A percentile compares a stretch with the other conserved stretches of the same genome.
Evolutionary conservation across 2,113 vertebrate genomes (phyloP).

Genomic region (Bucco capensis): DNA sequence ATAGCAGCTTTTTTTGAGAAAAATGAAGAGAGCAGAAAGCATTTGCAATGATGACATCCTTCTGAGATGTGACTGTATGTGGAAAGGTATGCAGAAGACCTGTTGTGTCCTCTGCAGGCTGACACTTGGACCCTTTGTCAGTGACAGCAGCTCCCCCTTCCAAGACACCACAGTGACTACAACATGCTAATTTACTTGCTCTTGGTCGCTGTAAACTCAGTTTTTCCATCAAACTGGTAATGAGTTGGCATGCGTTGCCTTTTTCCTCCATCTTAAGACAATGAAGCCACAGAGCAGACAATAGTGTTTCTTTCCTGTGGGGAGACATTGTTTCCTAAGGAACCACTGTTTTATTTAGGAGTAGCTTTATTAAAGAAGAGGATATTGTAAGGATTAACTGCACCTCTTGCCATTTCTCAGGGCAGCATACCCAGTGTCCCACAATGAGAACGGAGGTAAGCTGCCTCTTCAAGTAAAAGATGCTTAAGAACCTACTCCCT

Average conservation of each 20-base stretch:
- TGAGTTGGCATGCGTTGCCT: background rate
- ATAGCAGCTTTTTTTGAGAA: background rate
- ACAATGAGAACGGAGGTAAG: background rate
- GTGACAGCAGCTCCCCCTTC: background rate
- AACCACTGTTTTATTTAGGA: background rate
- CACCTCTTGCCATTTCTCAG: background rate
- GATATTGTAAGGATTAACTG: background rate
- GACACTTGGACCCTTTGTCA: background rate
- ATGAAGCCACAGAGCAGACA: constrained; percentile 1
- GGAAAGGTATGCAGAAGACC: background rate
- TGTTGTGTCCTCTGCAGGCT: background rate
- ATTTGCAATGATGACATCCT: background rate
- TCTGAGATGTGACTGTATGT: background rate
- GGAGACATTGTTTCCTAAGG: background rate
- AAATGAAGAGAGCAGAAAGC: background rate
- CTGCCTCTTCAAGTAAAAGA: background rate
- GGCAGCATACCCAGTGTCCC: background rate
- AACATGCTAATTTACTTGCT: background rate
- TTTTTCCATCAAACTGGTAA: constrained; percentile 10
- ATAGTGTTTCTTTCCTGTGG: background rate
- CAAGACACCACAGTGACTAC: background rate
- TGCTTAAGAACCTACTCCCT: background rate
- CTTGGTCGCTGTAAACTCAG: background rate
- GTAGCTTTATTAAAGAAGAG: background rate
- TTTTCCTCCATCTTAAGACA: constrained; percentile 9